Evolutionary conservation across 2,113 vertebrate genomes (phyloP).

Genomic region (Melierax canorus): DNA sequence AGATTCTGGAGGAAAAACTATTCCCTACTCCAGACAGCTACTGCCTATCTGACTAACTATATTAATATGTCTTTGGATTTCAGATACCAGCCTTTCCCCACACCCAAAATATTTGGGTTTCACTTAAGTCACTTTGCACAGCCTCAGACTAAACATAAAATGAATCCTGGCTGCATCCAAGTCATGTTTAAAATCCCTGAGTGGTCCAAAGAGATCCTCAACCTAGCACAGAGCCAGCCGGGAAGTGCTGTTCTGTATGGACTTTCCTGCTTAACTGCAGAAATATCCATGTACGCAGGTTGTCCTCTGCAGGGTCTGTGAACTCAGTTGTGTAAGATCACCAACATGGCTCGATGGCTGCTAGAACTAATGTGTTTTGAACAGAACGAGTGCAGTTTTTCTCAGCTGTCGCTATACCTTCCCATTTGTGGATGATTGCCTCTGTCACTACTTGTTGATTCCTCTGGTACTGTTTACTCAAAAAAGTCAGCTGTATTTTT

Average conservation of each 20-base stretch:
- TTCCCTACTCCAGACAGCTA: not conserved
- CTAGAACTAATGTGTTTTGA: not conserved
- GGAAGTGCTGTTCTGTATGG: not conserved
- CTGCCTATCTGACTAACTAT: not conserved
- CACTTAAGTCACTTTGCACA: not conserved
- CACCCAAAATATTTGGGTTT: not conserved
- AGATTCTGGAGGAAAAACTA: not conserved
- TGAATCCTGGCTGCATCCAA: not conserved
- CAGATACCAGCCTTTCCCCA: not conserved
- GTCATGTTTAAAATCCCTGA: not conserved
- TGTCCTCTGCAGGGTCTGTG: not conserved
- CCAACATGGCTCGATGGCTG: not conserved
- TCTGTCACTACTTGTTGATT: not conserved
- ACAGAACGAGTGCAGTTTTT: not conserved
- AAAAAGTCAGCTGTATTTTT: not conserved
- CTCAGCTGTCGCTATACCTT: not conserved
- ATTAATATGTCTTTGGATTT: not conserved
- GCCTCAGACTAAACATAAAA: not conserved
- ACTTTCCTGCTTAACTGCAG: not conserved
- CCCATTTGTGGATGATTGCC: not conserved
- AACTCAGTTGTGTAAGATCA: not conserved
- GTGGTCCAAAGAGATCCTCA: not conserved
- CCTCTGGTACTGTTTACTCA: not conserved
- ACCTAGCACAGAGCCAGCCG: not conserved
- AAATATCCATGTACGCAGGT: accelerated